Base-by-base conservation (phyloP, 1,140 invertebrate genomes). In the Apis florea region DNA sequence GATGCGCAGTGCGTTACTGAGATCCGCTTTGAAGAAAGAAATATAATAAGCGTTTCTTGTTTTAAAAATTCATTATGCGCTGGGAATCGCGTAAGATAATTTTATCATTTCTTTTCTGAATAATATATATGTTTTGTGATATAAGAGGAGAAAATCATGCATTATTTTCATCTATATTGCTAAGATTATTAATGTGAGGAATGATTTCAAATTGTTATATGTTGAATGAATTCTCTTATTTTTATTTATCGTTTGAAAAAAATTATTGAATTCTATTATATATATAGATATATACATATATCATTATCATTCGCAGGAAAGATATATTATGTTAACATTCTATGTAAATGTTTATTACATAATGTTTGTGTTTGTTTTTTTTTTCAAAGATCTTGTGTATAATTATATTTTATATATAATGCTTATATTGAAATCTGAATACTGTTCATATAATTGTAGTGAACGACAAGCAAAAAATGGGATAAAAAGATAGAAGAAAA, bases 1-100 rank as follows among this genome's bases (percentile, higher is more conserved):
- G 13, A 90, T 94, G 90, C 91, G 94, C 66, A 90, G 89, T 63
- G 90, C 92, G n/a, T 84, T 95, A 70, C 72, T 95, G 24, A 81
- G 88, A 78, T 92, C 92, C 49, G 93, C 93, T 53, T 84, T 91
- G 40, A 93, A 91, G 64, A 92, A 88, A 54, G 90, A 89, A 66
- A 68, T 77, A 61, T 91, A 83, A 91, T 51, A 68, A 64, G 31
- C n/a, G 26, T 72, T 72, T 76, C 61, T 66, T 15, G 12, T 31
- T 58, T 68, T 53, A n/a, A 53, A 47, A 10, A 17, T 54, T 72
- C 13, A 9, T 19, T 79, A 24, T 26, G n/a, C 58, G 51, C 3
- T 15, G 15, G 24, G 8, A 15, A 19, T 40, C n/a, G 69, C 49
- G n/a, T 40, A 21, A 49, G 6, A 59, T 67, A 8, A 24, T 73